These are phyloP conservation scores for Andrena bicolor DNA, from an alignment of 2,888 invertebrate species.

Conservation along the genomic window DNA sequence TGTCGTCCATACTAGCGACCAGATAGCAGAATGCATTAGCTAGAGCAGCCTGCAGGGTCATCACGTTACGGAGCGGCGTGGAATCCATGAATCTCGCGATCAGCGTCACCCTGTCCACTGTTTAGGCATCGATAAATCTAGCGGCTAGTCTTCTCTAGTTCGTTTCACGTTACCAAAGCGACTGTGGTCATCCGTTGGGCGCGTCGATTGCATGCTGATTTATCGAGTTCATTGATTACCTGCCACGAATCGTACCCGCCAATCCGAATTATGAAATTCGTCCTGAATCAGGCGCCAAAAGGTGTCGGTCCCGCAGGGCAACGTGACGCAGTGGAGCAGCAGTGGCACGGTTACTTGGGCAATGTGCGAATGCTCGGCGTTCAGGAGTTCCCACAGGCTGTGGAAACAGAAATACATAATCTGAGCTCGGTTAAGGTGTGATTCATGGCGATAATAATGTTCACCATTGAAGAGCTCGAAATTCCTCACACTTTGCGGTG, in stretches of 20 bases:
- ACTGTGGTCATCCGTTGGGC: no score
- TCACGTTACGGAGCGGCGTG: conserved; percentile 93
- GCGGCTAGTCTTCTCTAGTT: neutral
- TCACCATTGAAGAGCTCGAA: no score
- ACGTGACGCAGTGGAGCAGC: conserved; percentile 96
- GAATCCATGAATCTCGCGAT: conserved; percentile 97
- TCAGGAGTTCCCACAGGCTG: conserved; percentile 97
- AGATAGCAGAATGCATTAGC: conserved; percentile 99
- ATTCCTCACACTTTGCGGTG: conserved; percentile 16
- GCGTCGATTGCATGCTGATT: no score
- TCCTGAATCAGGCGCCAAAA: conserved; percentile 98
- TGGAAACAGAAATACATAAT: conserved; percentile 36
- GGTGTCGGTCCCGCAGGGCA: conserved; percentile 97
- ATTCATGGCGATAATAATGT: no score
- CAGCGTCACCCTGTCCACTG: conserved; percentile 96
- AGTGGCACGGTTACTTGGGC: conserved; percentile 97
- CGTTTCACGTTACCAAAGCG: neutral
- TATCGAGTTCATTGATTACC: conserved; percentile 83
- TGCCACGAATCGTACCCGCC: conserved; percentile 96
- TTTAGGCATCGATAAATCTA: conserved; percentile 32
- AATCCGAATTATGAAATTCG: conserved; percentile 96
- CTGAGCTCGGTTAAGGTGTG: neutral
- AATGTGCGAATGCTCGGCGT: conserved; percentile 97
- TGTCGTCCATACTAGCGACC: conserved; percentile 98
- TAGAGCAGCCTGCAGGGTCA: conserved; percentile 95